Conservation (phyloP, 2,888 invertebrate genomes). For the Maniola hyperantus region DNA sequence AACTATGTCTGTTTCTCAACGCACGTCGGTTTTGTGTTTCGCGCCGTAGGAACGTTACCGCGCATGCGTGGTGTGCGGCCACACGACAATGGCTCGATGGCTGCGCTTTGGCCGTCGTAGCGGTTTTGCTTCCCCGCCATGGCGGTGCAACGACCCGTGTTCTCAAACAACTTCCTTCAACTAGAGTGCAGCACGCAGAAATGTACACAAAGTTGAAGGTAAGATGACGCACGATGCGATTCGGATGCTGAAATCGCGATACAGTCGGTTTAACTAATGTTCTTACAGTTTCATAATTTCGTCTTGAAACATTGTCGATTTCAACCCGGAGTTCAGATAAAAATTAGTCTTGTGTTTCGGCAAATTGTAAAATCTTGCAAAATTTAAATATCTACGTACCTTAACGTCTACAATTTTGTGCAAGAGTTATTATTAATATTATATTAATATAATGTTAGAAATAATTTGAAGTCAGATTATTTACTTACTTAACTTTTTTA, state of each 20-base stretch:
- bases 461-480: background rate
- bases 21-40: conserved; percentile 40
- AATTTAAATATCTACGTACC: conserved; percentile 14
- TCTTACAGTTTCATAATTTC: conserved; percentile 42
- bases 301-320: conserved; percentile 38
- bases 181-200: conserved; percentile 36
- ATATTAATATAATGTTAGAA: no score
- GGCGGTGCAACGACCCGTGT: conserved; percentile 48
- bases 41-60: conserved; percentile 54
- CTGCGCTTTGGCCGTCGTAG: conserved; percentile 56
- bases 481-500: no score
- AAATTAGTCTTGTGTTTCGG: conserved; percentile 32
- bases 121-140: conserved; percentile 73
- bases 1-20: conserved; percentile 20
- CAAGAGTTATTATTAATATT: conserved; percentile 12
- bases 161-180: conserved; percentile 39
- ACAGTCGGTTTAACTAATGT: conserved; percentile 41
- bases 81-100: conserved; percentile 72
- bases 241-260: conserved; percentile 52
- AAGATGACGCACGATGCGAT: conserved; percentile 54
- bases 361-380: conserved; percentile 28
- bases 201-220: conserved; percentile 65
- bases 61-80: conserved; percentile 67
- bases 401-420: background rate
- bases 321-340: conserved; percentile 27